Conservation (phyloP, 2,797 vertebrate species). For the Kryptolebias ocellatus region DNA sequence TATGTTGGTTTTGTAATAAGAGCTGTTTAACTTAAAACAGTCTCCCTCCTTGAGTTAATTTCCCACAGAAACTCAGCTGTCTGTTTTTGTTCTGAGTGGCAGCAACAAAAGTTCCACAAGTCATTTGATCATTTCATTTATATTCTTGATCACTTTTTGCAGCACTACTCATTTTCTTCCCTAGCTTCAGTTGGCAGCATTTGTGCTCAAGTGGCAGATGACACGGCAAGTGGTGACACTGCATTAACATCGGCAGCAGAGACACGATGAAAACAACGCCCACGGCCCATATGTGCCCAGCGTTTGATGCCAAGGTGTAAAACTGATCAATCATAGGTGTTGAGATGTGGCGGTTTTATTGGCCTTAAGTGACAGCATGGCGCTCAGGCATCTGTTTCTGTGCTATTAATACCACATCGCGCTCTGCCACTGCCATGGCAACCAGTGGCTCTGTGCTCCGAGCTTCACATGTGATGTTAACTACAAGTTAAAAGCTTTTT, state of each 20-base stretch:
- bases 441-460: slow-evolving; percentile 43
- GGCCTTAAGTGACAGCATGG: slow-evolving; percentile 50
- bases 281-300: slow-evolving; percentile 62
- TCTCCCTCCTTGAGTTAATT: background rate
- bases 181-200: slow-evolving; percentile 26
- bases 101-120: slow-evolving; percentile 4
- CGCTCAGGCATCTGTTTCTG: slow-evolving; percentile 73
- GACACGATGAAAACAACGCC: slow-evolving; percentile 73
- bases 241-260: slow-evolving; percentile 39
- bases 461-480: slow-evolving; percentile 39
- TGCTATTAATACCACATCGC: slow-evolving; percentile 70
- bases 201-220: slow-evolving; percentile 50
- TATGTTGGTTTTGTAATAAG: background rate
- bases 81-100: background rate
- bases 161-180: slow-evolving; percentile 49
- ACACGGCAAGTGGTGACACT: slow-evolving; percentile 48
- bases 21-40: background rate
- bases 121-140: slow-evolving; percentile 70
- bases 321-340: slow-evolving; percentile 79
- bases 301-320: slow-evolving; percentile 35
- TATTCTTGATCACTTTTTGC: slow-evolving; percentile 68
- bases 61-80: background rate
- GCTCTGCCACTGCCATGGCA: slow-evolving; percentile 63
- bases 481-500: slow-evolving; percentile 41
- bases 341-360: slow-evolving; percentile 50